Base-by-base conservation (phyloP, 2,113 vertebrate species). In the Zosterops hypoxanthus region DNA sequence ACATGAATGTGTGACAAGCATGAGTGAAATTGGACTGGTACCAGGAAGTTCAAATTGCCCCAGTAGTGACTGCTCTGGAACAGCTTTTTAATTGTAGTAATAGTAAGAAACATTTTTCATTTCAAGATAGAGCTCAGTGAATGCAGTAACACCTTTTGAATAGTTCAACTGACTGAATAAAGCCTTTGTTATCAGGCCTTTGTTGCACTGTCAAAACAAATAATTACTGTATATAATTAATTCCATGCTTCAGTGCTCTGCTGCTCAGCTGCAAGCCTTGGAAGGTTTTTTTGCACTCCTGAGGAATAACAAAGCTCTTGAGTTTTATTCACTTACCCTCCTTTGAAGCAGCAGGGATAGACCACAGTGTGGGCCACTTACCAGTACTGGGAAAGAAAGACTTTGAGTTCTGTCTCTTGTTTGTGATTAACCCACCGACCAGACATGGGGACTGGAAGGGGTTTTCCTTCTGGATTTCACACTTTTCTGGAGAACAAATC, bases 141-240 rank as follows among this genome's bases (percentile, higher is more conserved):
- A 84, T n/a, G 47, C 53, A 92, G 20, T 70, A 89, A 31, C 52
- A 89, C 65, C 69, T 92, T 84, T 50, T 78, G 56, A 75, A 73
- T 33, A 61, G 64, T 70, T 92, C 60, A 78, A 22, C 77, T 59
- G 42, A 47, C 52, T 86, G 90, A 92, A 75, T 53, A 77, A 96
- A 91, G 11, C 82, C 69, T 92, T 92, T 84, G n/a, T 34, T 82
- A 82, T 86, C 77, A 87, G 69, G 69, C 47, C 56, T 94, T 87
- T 92, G 52, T 86, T 78, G 44, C 4, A 15, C 39, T 91, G 87
- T 82, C 93, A 91, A 91, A 92, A 87, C 77, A 92, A 84, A 86
- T 86, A 86, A 89, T 91, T 86, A 88, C 39, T 50, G 21, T 59
- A 26, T 68, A 87, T 84, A 92, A 95, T 96, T 94, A 94, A 92